phyloP scores from a whole-genome alignment of 2,113 vertebrate species.

The Podarcis muralis region DNA sequence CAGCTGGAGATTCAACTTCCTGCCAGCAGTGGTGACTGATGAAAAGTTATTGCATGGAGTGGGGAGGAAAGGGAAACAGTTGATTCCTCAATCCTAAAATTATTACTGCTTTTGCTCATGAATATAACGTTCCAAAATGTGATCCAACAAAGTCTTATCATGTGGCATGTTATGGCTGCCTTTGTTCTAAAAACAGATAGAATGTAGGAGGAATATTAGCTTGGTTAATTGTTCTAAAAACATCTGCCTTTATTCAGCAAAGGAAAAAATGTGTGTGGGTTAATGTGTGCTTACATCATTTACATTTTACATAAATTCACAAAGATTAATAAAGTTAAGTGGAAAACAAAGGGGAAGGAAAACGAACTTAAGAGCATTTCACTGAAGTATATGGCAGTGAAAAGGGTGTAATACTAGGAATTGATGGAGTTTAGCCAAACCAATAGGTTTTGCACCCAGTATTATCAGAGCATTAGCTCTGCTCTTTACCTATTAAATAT shows the following conservation, averaged over 20 bases:
- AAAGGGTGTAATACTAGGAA: conserved; percentile 93
- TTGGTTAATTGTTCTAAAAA: background rate
- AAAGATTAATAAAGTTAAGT: conserved; percentile 91
- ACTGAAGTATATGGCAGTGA: conserved; percentile 91
- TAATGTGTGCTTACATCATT: conserved; percentile 14
- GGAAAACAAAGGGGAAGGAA: conserved; percentile 86
- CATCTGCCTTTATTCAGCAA: background rate
- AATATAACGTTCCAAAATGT: background rate
- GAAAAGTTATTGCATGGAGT: background rate
- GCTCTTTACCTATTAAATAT: background rate
- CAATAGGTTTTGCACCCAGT: conserved; percentile 81
- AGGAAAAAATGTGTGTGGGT: background rate
- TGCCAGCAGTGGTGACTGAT: background rate
- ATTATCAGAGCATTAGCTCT: background rate
- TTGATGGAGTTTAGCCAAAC: conserved; percentile 92
- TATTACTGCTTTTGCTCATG: background rate
- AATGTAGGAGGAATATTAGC: background rate
- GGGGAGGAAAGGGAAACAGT: too few relatives aligned
- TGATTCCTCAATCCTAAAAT: too few relatives aligned
- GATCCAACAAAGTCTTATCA: background rate
- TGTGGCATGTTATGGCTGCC: background rate
- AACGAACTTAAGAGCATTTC: conserved; percentile 86
- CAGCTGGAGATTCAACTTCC: background rate
- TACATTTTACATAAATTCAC: conserved; percentile 82
- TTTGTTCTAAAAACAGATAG: background rate